Evolutionary conservation across 2,113 vertebrate species (phyloP), one percentile per base, ranked within the genome.

Genomic region (Platycercus adscitus): DNA sequence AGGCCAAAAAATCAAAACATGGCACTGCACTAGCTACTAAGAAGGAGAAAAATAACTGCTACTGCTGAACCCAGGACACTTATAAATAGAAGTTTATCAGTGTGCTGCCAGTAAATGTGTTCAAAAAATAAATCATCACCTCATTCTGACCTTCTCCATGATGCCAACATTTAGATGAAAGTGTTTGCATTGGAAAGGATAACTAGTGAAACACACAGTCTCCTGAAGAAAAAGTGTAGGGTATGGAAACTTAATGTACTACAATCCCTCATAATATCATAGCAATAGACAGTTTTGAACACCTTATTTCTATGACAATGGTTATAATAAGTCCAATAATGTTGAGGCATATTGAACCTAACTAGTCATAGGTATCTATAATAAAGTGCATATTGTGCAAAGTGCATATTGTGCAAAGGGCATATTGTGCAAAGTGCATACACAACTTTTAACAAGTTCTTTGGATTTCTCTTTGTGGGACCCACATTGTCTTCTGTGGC

Each of bases 381-480:
- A 8, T 35, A 95, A 39, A 39, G 39, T 9, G 10, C 39, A 39
- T 39, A 39, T 39, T 39, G 39, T 39, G 39, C 33, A 95, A 77
- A 77, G 3, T 7, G 19, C 19, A 33, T 56, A 56, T 21, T 9
- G 31, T 33, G 55, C 20, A 56, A 56, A 77, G 3, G 8, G 19
- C 19, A 33, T 56, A 56, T 21, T 9, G 31, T 33, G 55, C 20
- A 56, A 56, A 56, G 53, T 31, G 31, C 55, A 56, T 56, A 21
- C 6, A 66, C 7, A 56, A 28, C 0, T 26, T 64, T 39, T 6
- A 0, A 13, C 28, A 83, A 65, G 1, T n/a, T 77, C 16, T 16
- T 70, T 72, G 17, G 2, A 35, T 4, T 60, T 71, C 8, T 53
- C 5, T 12, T 61, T 66, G n/a, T 43, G 77, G 12, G 16, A 78